Conservation (phyloP, 2,888 invertebrate species). For the Cephus spinipes region DNA sequence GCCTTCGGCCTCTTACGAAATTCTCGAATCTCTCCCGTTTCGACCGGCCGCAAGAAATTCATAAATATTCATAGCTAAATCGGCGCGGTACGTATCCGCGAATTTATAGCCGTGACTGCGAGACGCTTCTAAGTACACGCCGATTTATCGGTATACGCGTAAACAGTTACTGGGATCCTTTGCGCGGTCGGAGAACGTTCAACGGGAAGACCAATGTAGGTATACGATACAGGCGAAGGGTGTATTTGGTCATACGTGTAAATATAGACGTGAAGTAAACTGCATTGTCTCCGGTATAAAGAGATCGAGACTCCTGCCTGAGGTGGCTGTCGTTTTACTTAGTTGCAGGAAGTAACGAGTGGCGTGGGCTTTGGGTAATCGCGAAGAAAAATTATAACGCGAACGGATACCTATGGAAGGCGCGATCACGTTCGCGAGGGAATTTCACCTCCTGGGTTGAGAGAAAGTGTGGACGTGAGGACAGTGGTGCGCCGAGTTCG, state of each 20-base stretch:
- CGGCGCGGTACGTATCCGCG: slow-evolving; percentile 27
- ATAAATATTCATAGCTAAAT: slow-evolving; percentile 52
- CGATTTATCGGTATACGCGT: not conserved
- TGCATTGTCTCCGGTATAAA: not conserved
- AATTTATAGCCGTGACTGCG: slow-evolving; percentile 47
- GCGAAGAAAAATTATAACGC: slow-evolving; percentile 19
- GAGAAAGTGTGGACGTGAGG: slow-evolving; percentile 46
- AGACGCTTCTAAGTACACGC: slow-evolving; percentile 44
- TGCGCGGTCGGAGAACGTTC: not conserved
- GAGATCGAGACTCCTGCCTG: not conserved
- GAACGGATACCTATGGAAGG: slow-evolving; percentile 23
- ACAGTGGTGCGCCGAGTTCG: slow-evolving; percentile 37
- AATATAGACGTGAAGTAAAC: not conserved
- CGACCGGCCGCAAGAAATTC: slow-evolving; percentile 21
- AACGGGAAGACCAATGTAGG: not conserved
- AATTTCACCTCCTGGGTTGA: slow-evolving; percentile 33
- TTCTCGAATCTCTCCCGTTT: slow-evolving; percentile 29
- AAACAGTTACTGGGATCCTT: not conserved
- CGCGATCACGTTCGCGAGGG: slow-evolving; percentile 26
- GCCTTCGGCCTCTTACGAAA: slow-evolving; percentile 22
- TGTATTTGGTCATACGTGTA: not conserved
- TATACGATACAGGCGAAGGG: not conserved
- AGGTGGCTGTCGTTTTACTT: not conserved
- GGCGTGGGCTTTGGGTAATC: slow-evolving; percentile 11
- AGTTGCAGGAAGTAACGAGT: not conserved